These are phyloP conservation scores for Nilaparvata lugens DNA, from an alignment of 1,140 invertebrate species.

Conservation along the genomic window DNA sequence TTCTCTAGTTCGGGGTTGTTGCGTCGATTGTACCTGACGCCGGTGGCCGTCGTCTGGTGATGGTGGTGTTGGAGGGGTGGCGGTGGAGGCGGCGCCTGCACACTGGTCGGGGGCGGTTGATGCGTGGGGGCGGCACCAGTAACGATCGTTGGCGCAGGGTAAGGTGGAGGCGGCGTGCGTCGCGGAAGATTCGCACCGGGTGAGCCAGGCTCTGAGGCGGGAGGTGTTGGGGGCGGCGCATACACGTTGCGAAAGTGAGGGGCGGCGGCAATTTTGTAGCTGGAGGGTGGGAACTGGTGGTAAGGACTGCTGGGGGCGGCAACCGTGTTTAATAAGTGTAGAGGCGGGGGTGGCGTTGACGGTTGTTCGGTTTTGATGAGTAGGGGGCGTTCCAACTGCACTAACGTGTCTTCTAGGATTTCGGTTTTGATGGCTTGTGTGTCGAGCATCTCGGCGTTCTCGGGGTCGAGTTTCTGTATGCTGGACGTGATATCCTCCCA, in stretches of 20 bases:
- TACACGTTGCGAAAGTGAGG: constrained; percentile 48
- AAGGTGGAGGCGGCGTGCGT: constrained; percentile 30
- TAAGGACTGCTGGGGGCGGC: constrained; percentile 32
- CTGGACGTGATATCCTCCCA: constrained; percentile 86
- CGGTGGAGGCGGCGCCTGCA: constrained; percentile 32
- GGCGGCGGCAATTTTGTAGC: constrained; percentile 13
- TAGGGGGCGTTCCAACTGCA: constrained; percentile 9
- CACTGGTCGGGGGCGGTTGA: neutral
- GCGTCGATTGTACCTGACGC: constrained; percentile 72
- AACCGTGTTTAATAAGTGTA: constrained; percentile 3
- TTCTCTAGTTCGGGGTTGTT: constrained; percentile 96
- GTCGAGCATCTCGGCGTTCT: constrained; percentile 77
- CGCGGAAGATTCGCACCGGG: constrained; percentile 48
- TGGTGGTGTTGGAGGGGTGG: constrained; percentile 40
- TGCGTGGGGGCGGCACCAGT: constrained; percentile 35
- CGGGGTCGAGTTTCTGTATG: constrained; percentile 78
- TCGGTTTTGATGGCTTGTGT: constrained; percentile 54
- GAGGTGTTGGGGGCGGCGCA: constrained; percentile 68
- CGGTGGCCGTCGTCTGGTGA: constrained; percentile 26
- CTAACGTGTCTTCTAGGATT: constrained; percentile 45
- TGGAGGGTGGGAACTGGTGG: constrained; percentile 38
- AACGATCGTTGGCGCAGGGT: constrained; percentile 30
- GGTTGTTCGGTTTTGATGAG: constrained; percentile 12
- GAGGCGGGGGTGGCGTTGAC: constrained; percentile 9
- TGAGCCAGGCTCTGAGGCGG: constrained; percentile 72